Base-by-base conservation (phyloP, 2,797 vertebrate species). In the Esox lucius region DNA sequence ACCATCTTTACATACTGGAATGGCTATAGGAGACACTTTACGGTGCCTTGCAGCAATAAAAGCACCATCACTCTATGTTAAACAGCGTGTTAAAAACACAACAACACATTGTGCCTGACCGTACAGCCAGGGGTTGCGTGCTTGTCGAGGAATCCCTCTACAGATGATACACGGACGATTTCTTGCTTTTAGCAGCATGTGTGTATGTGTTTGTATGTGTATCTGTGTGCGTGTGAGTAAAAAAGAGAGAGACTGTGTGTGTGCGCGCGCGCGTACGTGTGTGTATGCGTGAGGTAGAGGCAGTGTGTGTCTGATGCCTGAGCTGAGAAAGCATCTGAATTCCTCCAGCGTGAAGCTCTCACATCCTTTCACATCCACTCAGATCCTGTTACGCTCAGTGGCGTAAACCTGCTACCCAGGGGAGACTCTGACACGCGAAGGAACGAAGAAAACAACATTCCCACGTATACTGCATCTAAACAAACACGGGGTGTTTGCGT, bases 311-410 rank as follows among this genome's bases (percentile, higher is more conserved):
- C 15, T 81, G 35, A 79, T 51, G 81, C 72, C 15, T 28, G 70
- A 53, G 73, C 48, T n/a, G 70, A 69, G 46, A 69, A 71, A 77
- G 89, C 91, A 88, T 91, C 89, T 89, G 87, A 92, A 92, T 92
- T 92, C 91, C 90, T 90, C 89, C 89, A 91, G 91, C 91, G 78
- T 87, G 84, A 89, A 88, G 81, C 81, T 83, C 80, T 84, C 86
- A 83, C 84, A 85, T 84, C 85, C 76, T 67, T 48, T 49, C 48
- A 49, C 84, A 80, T 87, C 82, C 69, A 80, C 83, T 86, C 73
- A 79, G 49, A 71, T 8, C 12, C 48, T 79, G 73, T 78, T 72
- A 83, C 80, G 80, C 73, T 78, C 77, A 70, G 80, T 75, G 78
- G 82, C 76, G 73, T 75, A 71, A 83, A 80, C 13, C 81, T 74